phyloP scores from a whole-genome alignment of 1,140 invertebrate species.

The Acromyrmex heyeri region DNA sequence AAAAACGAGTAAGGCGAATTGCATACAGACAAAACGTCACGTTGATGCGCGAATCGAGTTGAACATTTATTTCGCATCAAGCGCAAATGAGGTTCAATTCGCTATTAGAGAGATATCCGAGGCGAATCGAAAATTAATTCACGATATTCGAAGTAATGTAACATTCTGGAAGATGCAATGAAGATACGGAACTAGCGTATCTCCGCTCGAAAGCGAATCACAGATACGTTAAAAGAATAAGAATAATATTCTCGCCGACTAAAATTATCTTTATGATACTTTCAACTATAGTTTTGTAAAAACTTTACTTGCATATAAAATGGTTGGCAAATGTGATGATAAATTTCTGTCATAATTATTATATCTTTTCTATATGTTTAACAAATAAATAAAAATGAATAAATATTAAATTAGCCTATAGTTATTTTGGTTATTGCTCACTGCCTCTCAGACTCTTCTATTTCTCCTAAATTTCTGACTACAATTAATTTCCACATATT shows the following conservation, averaged over 20 bases:
- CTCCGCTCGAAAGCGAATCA: neutral
- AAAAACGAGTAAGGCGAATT: neutral
- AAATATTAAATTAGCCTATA: neutral
- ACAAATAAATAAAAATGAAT: neutral
- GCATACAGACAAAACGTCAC: neutral
- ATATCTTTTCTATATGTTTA: neutral
- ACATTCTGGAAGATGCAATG: neutral
- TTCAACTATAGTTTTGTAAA: neutral
- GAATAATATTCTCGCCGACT: neutral
- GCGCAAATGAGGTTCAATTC: slow-evolving; percentile 30
- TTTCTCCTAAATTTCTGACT: neutral
- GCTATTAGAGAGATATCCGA: slow-evolving; percentile 35
- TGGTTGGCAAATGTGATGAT: neutral
- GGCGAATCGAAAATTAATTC: slow-evolving; percentile 25
- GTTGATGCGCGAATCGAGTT: slow-evolving; percentile 42
- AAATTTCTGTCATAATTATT: neutral
- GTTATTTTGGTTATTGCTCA: neutral
- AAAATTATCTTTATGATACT: neutral
- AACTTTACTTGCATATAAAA: neutral
- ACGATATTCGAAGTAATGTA: slow-evolving; percentile 11
- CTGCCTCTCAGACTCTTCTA: neutral
- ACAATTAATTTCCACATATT: neutral
- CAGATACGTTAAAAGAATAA: neutral
- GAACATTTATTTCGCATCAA: slow-evolving; percentile 52
- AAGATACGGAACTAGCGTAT: neutral